phyloP scores from a whole-genome alignment of 2,888 invertebrate genomes.

The Furcula furcula region DNA sequence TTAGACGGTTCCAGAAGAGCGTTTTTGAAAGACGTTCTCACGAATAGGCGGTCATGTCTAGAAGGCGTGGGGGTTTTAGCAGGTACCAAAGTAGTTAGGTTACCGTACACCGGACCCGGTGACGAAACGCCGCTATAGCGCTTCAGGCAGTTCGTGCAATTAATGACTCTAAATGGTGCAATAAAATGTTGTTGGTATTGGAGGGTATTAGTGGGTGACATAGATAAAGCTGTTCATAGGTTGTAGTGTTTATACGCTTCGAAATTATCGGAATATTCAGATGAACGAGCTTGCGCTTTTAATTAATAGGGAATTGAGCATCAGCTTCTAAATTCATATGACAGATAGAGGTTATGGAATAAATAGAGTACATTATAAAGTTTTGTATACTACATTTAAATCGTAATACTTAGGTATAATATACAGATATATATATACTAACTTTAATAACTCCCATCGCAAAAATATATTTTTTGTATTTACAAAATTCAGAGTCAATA shows the following conservation, averaged over 20 bases:
- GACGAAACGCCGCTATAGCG: constrained; percentile 75
- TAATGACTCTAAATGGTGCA: constrained; percentile 64
- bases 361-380: neutral
- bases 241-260: constrained; percentile 49
- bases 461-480: no score
- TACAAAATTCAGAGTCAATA: no score
- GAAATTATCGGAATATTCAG: constrained; percentile 41
- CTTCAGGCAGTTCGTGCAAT: constrained; percentile 39
- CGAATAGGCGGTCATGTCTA: constrained; percentile 73
- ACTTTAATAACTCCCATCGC: no score
- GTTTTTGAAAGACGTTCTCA: constrained; percentile 71
- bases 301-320: constrained; percentile 29
- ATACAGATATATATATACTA: no score
- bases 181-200: constrained; percentile 45
- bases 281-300: constrained; percentile 50
- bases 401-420: no score
- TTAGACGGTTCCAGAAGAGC: constrained; percentile 74
- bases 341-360: neutral
- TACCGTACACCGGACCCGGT: constrained; percentile 62
- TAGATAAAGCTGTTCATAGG: constrained; percentile 28
- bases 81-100: constrained; percentile 66
- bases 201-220: constrained; percentile 20
- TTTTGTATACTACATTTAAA: neutral
- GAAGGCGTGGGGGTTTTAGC: constrained; percentile 73
- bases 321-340: constrained; percentile 3